Evolutionary conservation across 2,113 vertebrate genomes (phyloP), one percentile per base, ranked within the genome.

Genomic region (Thomomys bottae): DNA sequence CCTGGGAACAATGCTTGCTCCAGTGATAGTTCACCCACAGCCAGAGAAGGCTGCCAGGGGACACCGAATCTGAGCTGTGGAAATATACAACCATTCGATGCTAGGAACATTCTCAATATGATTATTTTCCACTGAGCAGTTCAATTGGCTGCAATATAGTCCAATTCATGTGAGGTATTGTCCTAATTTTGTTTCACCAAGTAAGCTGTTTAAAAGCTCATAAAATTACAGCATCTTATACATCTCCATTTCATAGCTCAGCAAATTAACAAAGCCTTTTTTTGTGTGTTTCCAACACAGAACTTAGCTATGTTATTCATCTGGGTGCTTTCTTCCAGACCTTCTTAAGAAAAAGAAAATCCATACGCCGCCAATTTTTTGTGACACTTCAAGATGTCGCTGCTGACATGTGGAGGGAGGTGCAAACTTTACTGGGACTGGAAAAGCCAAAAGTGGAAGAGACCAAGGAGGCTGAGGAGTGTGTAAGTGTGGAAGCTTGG

Each of bases 371-470:
- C 54, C 96, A 92, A 14, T 72, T 92, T 24, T 21, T 92, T 0
- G 40, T 98, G 72, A 97, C 96, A 21, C 34, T 97, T 17, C 92
- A 82, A 63, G 97, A 98, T 36, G 21, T 98, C 40, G 17, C 54
- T 2, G 20, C 64, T 64, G 96, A 94, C 73, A 17, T 96, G 12
- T 94, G 89, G 86, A 77, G n/a, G 40, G 95, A 57, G 67, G 32
- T 87, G n/a, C 89, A 96, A 45, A 26, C 84, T 9, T 49, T 97
- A 26, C 76, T 94, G 85, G 96, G 96, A 20, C 81, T 82, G 82
- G 57, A 57, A 17, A 91, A 21, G 77, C 70, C 49, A 20, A 86
- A 21, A 66, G 21, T 4, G 38, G 87, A 54, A 54, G 96, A 97
- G 59, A 38, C 92, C 6, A 54, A 92, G 6, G 1, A 63, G 12